Conservation (phyloP, 2,888 invertebrate genomes). For the Diaphora mendica region DNA sequence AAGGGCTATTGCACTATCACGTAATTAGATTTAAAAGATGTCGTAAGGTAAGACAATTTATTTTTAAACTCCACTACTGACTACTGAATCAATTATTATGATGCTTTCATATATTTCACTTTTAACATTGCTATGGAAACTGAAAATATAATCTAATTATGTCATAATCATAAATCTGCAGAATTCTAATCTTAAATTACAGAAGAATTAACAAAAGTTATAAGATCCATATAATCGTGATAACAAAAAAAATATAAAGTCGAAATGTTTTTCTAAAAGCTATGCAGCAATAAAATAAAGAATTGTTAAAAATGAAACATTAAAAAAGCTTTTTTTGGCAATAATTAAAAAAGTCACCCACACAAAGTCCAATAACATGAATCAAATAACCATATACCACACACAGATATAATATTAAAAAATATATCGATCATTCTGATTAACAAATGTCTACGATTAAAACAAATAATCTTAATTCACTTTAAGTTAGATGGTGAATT, state of each 20-base stretch:
- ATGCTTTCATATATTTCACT: too few species aligned
- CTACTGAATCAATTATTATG: not conserved
- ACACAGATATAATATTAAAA: not conserved
- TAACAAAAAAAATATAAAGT: too few species aligned
- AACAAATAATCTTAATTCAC: not conserved
- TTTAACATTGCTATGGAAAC: not conserved
- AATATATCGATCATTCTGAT: not conserved
- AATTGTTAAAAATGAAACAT: not conserved
- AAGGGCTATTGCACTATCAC: constrained; percentile 32
- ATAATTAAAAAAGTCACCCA: not conserved
- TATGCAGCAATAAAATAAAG: too few species aligned
- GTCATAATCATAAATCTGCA: too few species aligned
- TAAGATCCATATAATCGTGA: too few species aligned
- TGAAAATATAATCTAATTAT: too few species aligned
- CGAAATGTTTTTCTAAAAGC: too few species aligned
- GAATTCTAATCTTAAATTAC: too few species aligned
- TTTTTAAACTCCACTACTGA: not conserved
- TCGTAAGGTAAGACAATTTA: not conserved
- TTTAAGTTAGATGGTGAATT: not conserved
- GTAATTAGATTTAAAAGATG: not conserved
- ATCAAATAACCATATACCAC: not conserved
- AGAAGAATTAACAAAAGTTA: too few species aligned
- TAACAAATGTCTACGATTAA: not conserved
- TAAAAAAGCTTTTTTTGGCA: not conserved
- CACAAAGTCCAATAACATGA: not conserved